A percentile compares a stretch with the other conserved stretches of the same genome.
Evolutionary conservation across 2,888 invertebrate genomes (phyloP).

Genomic region (Exocentrus adspersus): DNA sequence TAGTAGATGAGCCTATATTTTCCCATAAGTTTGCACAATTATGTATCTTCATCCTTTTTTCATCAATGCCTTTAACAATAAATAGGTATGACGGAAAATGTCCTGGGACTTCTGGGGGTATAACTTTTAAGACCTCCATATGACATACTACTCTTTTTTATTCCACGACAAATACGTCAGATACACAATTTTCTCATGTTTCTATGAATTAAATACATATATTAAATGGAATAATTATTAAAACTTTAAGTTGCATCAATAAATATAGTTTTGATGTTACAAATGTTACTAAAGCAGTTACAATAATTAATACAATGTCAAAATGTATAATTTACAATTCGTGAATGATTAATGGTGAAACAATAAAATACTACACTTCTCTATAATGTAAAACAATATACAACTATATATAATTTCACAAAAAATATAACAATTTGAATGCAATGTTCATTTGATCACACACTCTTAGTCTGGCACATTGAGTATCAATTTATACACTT

Average conservation of each 20-base stretch:
- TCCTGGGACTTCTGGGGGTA: no score
- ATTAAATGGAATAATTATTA: constrained; percentile 16
- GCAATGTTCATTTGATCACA: constrained; percentile 53
- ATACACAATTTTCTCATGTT: constrained; percentile 36
- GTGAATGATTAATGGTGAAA: constrained; percentile 36
- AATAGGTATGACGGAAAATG: not conserved
- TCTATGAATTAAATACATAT: constrained; percentile 31
- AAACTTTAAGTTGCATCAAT: constrained; percentile 35
- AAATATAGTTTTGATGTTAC: constrained; percentile 35
- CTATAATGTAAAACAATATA: constrained; percentile 49
- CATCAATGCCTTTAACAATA: no score
- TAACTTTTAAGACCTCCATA: not conserved
- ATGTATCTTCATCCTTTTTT: not conserved
- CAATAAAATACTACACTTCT: constrained; percentile 40
- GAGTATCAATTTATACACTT: constrained; percentile 63
- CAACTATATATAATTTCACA: constrained; percentile 56
- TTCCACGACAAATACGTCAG: constrained; percentile 28
- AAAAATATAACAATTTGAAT: constrained; percentile 54
- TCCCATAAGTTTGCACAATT: no score
- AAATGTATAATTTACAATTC: constrained; percentile 38
- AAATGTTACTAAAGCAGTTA: constrained; percentile 35
- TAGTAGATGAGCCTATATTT: no score
- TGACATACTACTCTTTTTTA: constrained; percentile 4
- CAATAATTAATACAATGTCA: constrained; percentile 28
- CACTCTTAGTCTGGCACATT: constrained; percentile 62